Base-by-base conservation (phyloP, 2,888 invertebrate genomes). In the Meta bourneti region DNA sequence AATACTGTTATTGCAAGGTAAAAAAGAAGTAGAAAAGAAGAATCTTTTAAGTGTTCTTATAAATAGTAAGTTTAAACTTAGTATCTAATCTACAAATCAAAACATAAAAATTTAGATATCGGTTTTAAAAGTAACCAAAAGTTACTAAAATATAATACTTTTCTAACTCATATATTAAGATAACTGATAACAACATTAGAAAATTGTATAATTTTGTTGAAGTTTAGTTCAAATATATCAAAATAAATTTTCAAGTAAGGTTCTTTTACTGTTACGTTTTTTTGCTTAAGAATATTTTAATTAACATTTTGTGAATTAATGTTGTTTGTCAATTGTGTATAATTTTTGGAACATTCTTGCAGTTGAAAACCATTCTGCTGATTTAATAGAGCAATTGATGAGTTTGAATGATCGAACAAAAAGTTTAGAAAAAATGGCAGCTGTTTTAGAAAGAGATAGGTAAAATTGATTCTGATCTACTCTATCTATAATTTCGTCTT, bases 291-390 rank as follows among this genome's bases (percentile, higher is more conserved):
- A 16, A 19, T n/a, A n/a, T 13, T n/a, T 8, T 19, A 19, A n/a
- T 72, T 8, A n/a, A 72, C 4, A n/a, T 72, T 1, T 13, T 48
- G 8, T n/a, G 0, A 78, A 11, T n/a, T 78, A n/a, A 5, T 48
- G 11, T 69, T 69, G 11, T 69, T 6, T 69, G 4, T 19, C 49
- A 48, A 70, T 81, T 16, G 16, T 0, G 7, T 70, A 51, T 83
- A 49, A 72, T 49, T 34, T 34, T 1, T 34, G 1, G 11, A 61
- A 51, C 20, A 34, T 34, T 61, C 20, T 85, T 81, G n/a, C 70
- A 93, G 93, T 93, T 82, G 93, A 93, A 84, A 85, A 90, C 49
- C 93, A 93, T 75, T 93, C 93, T 52, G 90, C 91, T 48, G 75
- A 90, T 8, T 80, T 93, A 52, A 92, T 93, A 8, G 83, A 91